A percentile compares a stretch with the other conserved stretches of the same genome.
Conservation (phyloP, 2,888 invertebrate genomes). For the Orthonychiurus folsomi region DNA sequence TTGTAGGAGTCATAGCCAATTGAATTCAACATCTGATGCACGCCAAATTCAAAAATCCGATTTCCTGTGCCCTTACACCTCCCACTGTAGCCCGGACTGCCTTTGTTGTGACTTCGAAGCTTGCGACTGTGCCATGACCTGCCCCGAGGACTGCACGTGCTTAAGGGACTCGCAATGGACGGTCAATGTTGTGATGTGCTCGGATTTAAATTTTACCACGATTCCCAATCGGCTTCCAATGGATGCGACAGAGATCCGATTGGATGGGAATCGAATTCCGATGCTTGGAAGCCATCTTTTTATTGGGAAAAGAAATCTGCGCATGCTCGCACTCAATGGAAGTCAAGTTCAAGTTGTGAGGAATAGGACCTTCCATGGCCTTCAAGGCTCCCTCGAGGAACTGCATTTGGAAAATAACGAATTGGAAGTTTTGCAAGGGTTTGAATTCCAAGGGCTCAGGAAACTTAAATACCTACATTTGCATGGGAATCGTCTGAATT, state of each 20-base stretch:
- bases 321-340: conserved; percentile 64
- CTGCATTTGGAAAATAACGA: conserved; percentile 66
- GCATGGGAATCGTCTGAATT: conserved; percentile 61
- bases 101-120: conserved; percentile 95
- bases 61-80: conserved; percentile 84
- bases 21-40: conserved; percentile 69
- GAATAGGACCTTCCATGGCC: conserved; percentile 73
- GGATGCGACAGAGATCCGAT: conserved; percentile 76
- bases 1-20: too few species aligned
- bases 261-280: conserved; percentile 71
- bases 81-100: conserved; percentile 87
- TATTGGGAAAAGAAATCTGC: conserved; percentile 69
- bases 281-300: conserved; percentile 73
- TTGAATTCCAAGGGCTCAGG: conserved; percentile 69
- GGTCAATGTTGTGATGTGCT: conserved; percentile 86
- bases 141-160: conserved; percentile 86
- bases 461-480: conserved; percentile 62
- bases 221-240: conserved; percentile 77
- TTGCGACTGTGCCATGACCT: conserved; percentile 95
- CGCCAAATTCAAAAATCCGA: conserved; percentile 62
- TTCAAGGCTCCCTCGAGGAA: conserved; percentile 64
- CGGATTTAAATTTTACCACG: conserved; percentile 45
- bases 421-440: conserved; percentile 60
- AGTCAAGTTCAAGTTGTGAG: conserved; percentile 68
- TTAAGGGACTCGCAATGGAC: conserved; percentile 91